phyloP scores from a whole-genome alignment of 30 jellyfish, hydroid and myxozoan genomes.

The Aurelia coerulea region DNA sequence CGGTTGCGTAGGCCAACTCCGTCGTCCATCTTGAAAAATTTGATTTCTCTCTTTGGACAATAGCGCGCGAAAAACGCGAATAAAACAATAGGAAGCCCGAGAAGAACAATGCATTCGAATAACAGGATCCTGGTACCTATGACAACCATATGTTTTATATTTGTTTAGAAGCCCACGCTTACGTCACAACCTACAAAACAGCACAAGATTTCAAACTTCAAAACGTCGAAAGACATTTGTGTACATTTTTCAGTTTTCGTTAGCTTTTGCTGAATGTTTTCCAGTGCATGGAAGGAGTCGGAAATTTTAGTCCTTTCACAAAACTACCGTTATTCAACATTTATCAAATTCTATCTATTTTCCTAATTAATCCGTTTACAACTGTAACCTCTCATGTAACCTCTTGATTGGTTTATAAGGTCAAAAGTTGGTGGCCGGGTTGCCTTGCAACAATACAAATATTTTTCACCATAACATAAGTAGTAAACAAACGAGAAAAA shows the following conservation, averaged over 20 bases:
- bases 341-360: too few species aligned
- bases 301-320: too few species aligned
- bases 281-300: too few species aligned
- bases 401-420: not conserved
- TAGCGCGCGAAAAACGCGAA: not conserved
- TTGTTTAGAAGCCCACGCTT: slow-evolving; percentile 17
- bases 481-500: not conserved
- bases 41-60: too few species aligned
- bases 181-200: not conserved
- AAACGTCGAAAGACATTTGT: not conserved
- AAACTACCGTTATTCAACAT: too few species aligned
- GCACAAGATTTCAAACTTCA: not conserved
- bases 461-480: not conserved
- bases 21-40: slow-evolving; percentile 52
- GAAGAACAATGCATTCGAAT: slow-evolving; percentile 20
- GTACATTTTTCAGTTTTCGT: not conserved
- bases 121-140: slow-evolving; percentile 4
- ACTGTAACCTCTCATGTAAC: too few species aligned
- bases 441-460: slow-evolving; percentile 30
- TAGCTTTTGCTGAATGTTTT: too few species aligned
- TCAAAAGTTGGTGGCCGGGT: not conserved
- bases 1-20: too few species aligned
- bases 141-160: slow-evolving; percentile 43
- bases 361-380: too few species aligned
- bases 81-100: slow-evolving; percentile 11